A percentile compares a stretch with the other conserved stretches of the same genome.
Evolutionary conservation across 1,140 invertebrate genomes (phyloP).

Genomic region (Hormaphis cornu): DNA sequence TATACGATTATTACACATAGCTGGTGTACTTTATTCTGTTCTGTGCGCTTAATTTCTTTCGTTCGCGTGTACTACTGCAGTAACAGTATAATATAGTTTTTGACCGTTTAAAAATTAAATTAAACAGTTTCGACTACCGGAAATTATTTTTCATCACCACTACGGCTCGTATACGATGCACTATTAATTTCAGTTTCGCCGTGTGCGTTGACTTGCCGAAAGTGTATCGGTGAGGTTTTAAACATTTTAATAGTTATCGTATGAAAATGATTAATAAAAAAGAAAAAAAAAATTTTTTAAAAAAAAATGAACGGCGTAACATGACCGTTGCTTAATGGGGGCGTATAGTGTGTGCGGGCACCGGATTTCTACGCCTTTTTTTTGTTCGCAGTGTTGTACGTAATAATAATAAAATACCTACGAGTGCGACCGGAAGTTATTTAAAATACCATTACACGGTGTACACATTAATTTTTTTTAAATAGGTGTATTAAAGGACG

Average conservation of each 20-base stretch:
- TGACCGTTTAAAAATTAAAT: too few relatives aligned
- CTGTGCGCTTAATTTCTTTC: too few relatives aligned
- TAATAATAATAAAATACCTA: not conserved
- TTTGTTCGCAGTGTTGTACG: slow-evolving; percentile 6
- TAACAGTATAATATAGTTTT: too few relatives aligned
- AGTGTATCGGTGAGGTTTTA: not conserved
- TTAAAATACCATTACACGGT: slow-evolving; percentile 30
- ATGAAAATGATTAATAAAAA: not conserved
- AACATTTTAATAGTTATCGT: not conserved
- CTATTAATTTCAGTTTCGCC: not conserved
- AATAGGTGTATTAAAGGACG: not conserved
- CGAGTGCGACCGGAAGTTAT: slow-evolving; percentile 17
- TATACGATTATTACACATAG: too few relatives aligned
- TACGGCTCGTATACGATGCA: not conserved
- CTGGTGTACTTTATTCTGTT: too few relatives aligned
- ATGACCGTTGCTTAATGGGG: slow-evolving; percentile 11
- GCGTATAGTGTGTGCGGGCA: not conserved
- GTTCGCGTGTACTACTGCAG: too few relatives aligned
- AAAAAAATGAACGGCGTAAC: not conserved
- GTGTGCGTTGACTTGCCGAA: not conserved
- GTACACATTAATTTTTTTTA: slow-evolving; percentile 17
- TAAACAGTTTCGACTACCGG: not conserved
- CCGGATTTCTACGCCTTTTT: slow-evolving; percentile 18
- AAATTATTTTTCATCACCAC: slow-evolving; percentile 23
- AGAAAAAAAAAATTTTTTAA: not conserved